Percentiles rank a stretch among this genome's conserved stretches.
These are phyloP conservation scores for Parapristionchus giblindavisi DNA, from an alignment of 2,888 invertebrate species.

Conservation along the genomic window DNA sequence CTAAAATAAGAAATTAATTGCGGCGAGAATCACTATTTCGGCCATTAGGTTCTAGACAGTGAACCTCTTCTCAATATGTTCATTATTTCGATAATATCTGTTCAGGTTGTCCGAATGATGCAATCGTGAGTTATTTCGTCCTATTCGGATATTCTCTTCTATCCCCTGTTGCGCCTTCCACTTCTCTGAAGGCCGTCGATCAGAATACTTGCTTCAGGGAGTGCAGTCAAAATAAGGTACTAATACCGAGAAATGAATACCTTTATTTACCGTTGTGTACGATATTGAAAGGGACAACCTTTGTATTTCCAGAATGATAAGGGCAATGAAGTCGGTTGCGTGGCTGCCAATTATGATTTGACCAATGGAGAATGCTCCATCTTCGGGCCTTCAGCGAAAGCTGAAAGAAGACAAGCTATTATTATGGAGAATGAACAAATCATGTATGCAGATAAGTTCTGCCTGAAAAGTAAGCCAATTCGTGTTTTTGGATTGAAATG, in stretches of 20 bases:
- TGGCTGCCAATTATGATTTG: constrained; percentile 53
- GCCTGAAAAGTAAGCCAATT: constrained; percentile 47
- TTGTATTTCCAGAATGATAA: constrained; percentile 51
- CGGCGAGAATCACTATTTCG: neutral
- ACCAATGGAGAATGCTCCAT: constrained; percentile 44
- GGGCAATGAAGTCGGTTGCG: constrained; percentile 47
- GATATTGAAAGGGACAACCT: neutral
- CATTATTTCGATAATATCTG: neutral
- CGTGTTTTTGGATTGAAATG: neutral
- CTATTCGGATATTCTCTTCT: constrained; percentile 48
- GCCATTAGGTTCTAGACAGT: no score
- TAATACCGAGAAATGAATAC: neutral
- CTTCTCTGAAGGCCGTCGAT: constrained; percentile 47
- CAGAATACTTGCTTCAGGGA: constrained; percentile 56
- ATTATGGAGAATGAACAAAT: constrained; percentile 42
- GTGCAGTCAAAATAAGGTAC: constrained; percentile 54
- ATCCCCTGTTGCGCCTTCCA: constrained; percentile 8
- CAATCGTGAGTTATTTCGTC: constrained; percentile 50
- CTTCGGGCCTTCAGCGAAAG: constrained; percentile 17
- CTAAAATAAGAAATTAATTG: no score
- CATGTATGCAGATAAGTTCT: constrained; percentile 57
- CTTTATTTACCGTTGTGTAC: neutral
- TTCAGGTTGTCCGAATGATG: constrained; percentile 50
- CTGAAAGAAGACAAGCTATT: constrained; percentile 4
- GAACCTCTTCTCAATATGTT: no score